Evolutionary conservation across 2,888 invertebrate species (phyloP), one percentile per base, ranked within the genome.

Genomic region (Trichogramma evanescens): DNA sequence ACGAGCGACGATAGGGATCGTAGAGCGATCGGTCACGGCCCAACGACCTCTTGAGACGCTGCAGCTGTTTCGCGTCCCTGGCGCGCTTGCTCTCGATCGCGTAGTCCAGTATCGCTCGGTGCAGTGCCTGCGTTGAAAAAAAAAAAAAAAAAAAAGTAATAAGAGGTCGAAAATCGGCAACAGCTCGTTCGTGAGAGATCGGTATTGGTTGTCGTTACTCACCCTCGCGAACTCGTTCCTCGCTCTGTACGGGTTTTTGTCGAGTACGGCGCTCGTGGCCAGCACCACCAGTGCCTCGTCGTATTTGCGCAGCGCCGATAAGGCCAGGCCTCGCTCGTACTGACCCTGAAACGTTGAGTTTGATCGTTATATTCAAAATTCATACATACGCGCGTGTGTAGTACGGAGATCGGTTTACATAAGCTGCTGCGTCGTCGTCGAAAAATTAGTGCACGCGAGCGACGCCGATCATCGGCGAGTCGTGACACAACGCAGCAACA

Each of bases 281-380:
- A 83, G 80, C 13, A 82, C 80, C 10, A 82, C 75, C 45, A 84
- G 79, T 13, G 85, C 83, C 65, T 84, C 85, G 66, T 84, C 84
- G 71, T 81, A 80, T 54, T 80, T 78, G 38, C 80, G 80, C 53
- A 83, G 72, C 5, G 81, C 81, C 50, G 79, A 78, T 56, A 85
- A 75, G 13, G 83, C 83, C 63, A 80, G 73, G 9, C 82, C 84
- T 71, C 82, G 78, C 50, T 83, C 78, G 67, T 81, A 83, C 71
- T 84, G 83, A 26, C 83, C 84, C 83, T 84, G 72, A 9, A 74
- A 72, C 5, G 9, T 43, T 40, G 4, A 2, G 6, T 48, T 46
- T 45, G 44, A n/a, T 54, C 26, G 61, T 54, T 45, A n/a, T 49
- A 48, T 5, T 49, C 45, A 9, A 50, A 61, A 61, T 13, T 52